A percentile compares a stretch with the other conserved stretches of the same genome.
phyloP scores from a whole-genome alignment of 2,888 invertebrate genomes.

The Formica aserva region DNA sequence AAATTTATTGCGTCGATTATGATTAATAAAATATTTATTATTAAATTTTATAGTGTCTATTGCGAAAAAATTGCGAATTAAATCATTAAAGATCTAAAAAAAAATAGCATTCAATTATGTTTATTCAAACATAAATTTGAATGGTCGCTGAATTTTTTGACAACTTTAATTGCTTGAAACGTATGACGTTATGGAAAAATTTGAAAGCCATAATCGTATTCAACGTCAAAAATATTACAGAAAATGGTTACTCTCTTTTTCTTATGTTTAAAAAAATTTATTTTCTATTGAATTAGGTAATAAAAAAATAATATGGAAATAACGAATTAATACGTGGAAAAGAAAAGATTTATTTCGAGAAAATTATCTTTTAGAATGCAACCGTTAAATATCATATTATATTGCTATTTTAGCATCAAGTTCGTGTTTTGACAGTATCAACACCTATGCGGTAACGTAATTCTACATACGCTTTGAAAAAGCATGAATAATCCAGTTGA shows the following conservation, averaged over 20 bases:
- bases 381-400: neutral
- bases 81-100: no score
- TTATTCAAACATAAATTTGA: no score
- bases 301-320: neutral
- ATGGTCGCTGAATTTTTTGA: no score
- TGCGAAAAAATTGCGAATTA: no score
- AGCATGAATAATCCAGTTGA: constrained; percentile 31
- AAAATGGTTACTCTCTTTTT: neutral
- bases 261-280: neutral
- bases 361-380: neutral
- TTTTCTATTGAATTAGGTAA: neutral
- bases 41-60: no score
- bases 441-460: neutral
- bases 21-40: no score
- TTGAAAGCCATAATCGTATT: neutral
- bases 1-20: no score
- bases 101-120: no score
- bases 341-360: neutral
- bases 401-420: neutral
- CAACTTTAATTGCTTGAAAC: neutral
- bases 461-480: neutral
- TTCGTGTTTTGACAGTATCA: neutral
- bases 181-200: neutral
- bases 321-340: neutral
- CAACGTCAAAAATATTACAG: neutral